Percentiles rank a stretch among this genome's conserved stretches.
These are phyloP conservation scores for Atlantisia rogersi DNA, from an alignment of 2,113 vertebrate genomes.

Conservation along the genomic window DNA sequence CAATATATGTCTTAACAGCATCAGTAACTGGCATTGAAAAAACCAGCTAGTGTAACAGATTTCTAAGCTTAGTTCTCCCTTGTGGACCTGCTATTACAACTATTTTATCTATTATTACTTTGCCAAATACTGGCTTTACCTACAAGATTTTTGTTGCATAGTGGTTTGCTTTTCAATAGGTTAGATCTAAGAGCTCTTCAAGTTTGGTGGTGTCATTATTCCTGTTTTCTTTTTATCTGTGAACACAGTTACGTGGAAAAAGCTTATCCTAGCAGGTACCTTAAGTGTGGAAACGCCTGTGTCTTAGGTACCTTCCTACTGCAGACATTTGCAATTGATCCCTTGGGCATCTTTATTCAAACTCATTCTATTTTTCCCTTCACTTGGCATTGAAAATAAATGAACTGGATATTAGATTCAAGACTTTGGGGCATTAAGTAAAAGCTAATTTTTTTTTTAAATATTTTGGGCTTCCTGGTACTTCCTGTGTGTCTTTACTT, in stretches of 20 bases:
- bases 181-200: not conserved
- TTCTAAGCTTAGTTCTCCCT: not conserved
- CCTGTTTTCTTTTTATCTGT: not conserved
- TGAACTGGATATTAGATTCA: not conserved
- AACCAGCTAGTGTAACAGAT: not conserved
- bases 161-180: not conserved
- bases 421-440: not conserved
- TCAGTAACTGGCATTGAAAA: not conserved
- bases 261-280: not conserved
- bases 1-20: not conserved
- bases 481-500: not conserved
- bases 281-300: not conserved
- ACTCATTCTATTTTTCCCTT: not conserved
- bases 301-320: not conserved
- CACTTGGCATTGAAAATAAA: slow-evolving; percentile 32
- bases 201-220: not conserved
- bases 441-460: not conserved
- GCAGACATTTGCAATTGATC: not conserved
- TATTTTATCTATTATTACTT: not conserved
- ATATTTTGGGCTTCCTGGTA: not conserved
- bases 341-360: not conserved
- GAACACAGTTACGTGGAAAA: not conserved
- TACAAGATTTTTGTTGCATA: not conserved
- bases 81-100: not conserved
- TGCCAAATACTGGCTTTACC: not conserved